Evolutionary conservation across 35 echinoderm and acorn worm species (phyloP).

Genomic region (Acanthaster planci): DNA sequence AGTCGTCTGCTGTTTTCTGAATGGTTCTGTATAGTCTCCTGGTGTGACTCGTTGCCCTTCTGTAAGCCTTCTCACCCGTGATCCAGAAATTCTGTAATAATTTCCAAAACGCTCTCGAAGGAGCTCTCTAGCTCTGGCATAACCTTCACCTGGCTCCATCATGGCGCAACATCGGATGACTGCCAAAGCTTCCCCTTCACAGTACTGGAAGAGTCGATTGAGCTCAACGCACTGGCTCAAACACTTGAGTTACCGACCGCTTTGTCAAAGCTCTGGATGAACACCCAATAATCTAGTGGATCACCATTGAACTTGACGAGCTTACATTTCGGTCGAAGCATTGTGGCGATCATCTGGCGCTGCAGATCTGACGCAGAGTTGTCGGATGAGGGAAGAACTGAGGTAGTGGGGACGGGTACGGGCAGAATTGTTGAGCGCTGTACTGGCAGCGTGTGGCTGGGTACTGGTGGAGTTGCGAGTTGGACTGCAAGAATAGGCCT

Average conservation of each 20-base stretch:
- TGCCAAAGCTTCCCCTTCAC: not conserved
- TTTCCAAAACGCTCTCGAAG: constrained; percentile 37
- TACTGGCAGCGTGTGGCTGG: not conserved
- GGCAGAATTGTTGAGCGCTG: too few relatives aligned
- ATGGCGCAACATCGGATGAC: constrained; percentile 1
- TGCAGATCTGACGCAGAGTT: not conserved
- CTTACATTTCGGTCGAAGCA: constrained; percentile 49
- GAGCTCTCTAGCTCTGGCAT: constrained; percentile 28
- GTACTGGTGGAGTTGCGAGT: not conserved
- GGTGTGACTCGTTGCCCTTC: constrained; percentile 11
- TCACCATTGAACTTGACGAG: constrained; percentile 51
- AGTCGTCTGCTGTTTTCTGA: not conserved
- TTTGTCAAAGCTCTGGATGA: constrained; percentile 53
- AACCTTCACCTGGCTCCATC: constrained; percentile 36
- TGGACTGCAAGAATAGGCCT: not conserved
- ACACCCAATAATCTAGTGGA: constrained; percentile 50
- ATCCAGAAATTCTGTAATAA: constrained; percentile 28
- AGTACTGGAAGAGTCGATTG: too few relatives aligned
- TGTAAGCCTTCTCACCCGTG: constrained; percentile 39
- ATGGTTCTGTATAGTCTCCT: not conserved
- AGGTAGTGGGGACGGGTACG: too few relatives aligned
- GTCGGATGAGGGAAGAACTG: too few relatives aligned
- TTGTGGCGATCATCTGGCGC: constrained; percentile 2
- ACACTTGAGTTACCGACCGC: constrained; percentile 19
- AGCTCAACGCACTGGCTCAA: too few relatives aligned